Conservation (phyloP, 2,113 vertebrate species). For the Leucosticte australis region DNA sequence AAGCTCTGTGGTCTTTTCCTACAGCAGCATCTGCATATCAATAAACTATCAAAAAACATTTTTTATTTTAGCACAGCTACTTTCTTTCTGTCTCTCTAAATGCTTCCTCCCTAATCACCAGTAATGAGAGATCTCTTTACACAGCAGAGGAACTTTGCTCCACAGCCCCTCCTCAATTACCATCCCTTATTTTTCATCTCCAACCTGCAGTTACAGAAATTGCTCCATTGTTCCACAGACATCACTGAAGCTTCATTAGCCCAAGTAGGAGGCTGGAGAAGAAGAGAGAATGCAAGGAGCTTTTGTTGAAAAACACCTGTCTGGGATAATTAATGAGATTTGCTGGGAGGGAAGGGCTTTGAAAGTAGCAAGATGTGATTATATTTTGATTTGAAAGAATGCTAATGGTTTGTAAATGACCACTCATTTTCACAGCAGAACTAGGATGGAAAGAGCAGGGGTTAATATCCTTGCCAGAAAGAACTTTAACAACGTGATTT, state of each 20-base stretch:
- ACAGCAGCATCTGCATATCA: not conserved
- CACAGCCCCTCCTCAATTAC: not conserved
- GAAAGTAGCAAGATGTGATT: slow-evolving; percentile 6
- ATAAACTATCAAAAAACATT: not conserved
- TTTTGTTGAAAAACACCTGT: slow-evolving; percentile 55
- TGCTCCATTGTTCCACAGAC: slow-evolving; percentile 31
- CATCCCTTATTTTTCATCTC: not conserved
- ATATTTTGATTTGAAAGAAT: not conserved
- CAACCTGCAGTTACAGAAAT: slow-evolving; percentile 37
- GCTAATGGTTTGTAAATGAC: not conserved
- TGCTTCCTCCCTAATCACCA: slow-evolving; percentile 24
- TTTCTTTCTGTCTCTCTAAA: not conserved
- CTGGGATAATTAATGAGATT: slow-evolving; percentile 20
- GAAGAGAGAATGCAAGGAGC: not conserved
- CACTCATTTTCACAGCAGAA: not conserved
- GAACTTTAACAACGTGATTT: not conserved
- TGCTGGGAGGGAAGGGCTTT: not conserved
- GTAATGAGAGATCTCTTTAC: not conserved
- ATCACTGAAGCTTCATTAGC: slow-evolving; percentile 34
- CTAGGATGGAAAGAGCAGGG: not conserved
- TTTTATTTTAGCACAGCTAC: not conserved
- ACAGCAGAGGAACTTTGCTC: not conserved
- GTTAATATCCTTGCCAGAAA: not conserved
- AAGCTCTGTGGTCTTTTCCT: not conserved
- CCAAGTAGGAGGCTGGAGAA: not conserved